Base-by-base conservation (phyloP, 1,140 invertebrate genomes). In the Procambarus clarkii region DNA sequence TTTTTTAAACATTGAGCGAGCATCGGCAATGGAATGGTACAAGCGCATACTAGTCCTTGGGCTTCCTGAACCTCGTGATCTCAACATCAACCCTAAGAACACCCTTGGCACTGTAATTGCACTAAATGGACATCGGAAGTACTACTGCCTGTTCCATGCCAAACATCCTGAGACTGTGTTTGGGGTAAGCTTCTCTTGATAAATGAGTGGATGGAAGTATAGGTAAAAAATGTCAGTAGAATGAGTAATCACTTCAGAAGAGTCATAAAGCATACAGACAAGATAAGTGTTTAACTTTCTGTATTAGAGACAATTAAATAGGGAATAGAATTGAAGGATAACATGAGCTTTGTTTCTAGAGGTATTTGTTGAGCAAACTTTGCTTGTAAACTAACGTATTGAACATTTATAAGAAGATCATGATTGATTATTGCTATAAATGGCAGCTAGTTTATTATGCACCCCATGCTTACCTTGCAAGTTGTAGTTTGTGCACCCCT, bases 81-180 rank as follows among this genome's bases (percentile, higher is more conserved):
- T 99, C 84, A 96, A 97, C 92, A 99, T 99, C 64, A 99, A 99
- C 95, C n/a, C 98, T 3, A 96, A 98, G 93, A 99, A 99, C 95
- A 99, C 98, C 95, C 97, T 99, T 58, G 99, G 99, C 8, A 99
- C 99, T 44, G 98, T 99, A 54, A 95, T 99, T 44, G 97, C 98
- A 2, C 95, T 99, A 60, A 99, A 99, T 95, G 98, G 98, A 5
- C 97, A 98, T 94, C 95, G 98, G 80, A 98, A 98, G 95, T 99
- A 99, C 95, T 99, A 99, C 95, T 99, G 98, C 69, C 90, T 93
- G 69, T 93, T 83, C 89, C 93, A 99, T 95, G 98, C 98, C 60
- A 99, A 98, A 94, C 98, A 98, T 94, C 96, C 96, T 34, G 96
- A 96, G 91, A 93, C 89, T 21, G 88, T 93, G 11, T 85, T 92